These are phyloP conservation scores for Tadarida brasiliensis DNA, from an alignment of 2,797 vertebrate genomes.

Conservation along the genomic window DNA sequence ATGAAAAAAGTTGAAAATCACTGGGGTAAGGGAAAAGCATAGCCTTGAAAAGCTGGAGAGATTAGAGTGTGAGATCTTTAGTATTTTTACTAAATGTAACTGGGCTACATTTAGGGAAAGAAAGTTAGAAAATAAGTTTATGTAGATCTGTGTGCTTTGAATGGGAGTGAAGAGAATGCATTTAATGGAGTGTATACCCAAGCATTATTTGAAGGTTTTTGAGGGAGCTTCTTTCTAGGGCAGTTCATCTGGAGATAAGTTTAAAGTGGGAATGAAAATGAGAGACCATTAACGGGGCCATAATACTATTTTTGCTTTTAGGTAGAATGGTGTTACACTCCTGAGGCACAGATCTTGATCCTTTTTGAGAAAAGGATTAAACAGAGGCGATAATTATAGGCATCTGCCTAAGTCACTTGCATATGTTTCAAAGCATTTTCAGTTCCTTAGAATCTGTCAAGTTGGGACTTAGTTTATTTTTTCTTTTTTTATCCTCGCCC, in stretches of 20 bases:
- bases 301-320: slow-evolving; percentile 33
- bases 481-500: too few relatives aligned
- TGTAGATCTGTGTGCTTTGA: neutral
- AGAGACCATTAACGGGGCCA: neutral
- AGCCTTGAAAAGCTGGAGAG: neutral
- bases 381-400: neutral
- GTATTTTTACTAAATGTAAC: neutral
- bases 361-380: slow-evolving; percentile 5
- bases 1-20: neutral
- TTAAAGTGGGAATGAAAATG: slow-evolving; percentile 30
- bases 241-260: slow-evolving; percentile 17
- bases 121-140: neutral
- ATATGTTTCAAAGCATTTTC: neutral
- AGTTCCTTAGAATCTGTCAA: slow-evolving; percentile 20
- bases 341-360: neutral
- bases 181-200: neutral
- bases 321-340: neutral
- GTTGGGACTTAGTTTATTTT: neutral
- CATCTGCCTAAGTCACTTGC: neutral
- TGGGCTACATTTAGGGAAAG: neutral
- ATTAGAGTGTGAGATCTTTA: neutral
- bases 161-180: neutral
- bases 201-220: neutral
- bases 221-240: neutral
- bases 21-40: neutral